Percentiles rank a stretch among this genome's conserved stretches.
These are phyloP conservation scores for Hypotaenidia philippensis DNA, from an alignment of 2,797 vertebrate species.

Conservation along the genomic window DNA sequence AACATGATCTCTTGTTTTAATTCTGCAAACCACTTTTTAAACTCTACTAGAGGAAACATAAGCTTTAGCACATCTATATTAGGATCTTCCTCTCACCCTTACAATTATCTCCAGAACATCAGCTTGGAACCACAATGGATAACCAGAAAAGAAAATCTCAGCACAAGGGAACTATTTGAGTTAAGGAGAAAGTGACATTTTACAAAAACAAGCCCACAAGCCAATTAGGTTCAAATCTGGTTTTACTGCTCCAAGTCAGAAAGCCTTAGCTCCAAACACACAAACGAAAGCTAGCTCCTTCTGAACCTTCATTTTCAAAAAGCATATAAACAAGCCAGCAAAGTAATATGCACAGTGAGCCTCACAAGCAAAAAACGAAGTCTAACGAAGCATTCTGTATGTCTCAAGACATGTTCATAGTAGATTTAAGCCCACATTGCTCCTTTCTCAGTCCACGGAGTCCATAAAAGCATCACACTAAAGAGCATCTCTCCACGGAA, in stretches of 20 bases:
- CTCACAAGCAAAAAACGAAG: neutral
- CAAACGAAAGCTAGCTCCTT: neutral
- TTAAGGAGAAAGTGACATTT: neutral
- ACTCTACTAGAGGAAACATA: neutral
- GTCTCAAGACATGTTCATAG: neutral
- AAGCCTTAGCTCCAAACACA: neutral
- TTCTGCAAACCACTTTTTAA: neutral
- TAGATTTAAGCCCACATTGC: neutral
- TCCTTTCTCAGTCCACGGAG: neutral
- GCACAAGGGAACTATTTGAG: neutral
- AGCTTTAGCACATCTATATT: neutral
- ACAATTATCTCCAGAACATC: neutral
- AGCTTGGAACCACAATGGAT: neutral
- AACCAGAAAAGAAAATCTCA: neutral
- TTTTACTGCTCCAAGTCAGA: neutral
- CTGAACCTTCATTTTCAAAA: neutral
- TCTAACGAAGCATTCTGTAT: neutral
- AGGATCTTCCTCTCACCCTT: neutral
- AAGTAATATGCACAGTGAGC: neutral
- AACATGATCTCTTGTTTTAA: neutral
- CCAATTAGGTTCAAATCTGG: neutral
- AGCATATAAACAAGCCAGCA: neutral
- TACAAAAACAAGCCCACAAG: neutral
- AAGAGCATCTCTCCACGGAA: neutral
- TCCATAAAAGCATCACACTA: fast-evolving